phyloP scores from a whole-genome alignment of 2,888 invertebrate species.

The Bhutanitis thaidina region DNA sequence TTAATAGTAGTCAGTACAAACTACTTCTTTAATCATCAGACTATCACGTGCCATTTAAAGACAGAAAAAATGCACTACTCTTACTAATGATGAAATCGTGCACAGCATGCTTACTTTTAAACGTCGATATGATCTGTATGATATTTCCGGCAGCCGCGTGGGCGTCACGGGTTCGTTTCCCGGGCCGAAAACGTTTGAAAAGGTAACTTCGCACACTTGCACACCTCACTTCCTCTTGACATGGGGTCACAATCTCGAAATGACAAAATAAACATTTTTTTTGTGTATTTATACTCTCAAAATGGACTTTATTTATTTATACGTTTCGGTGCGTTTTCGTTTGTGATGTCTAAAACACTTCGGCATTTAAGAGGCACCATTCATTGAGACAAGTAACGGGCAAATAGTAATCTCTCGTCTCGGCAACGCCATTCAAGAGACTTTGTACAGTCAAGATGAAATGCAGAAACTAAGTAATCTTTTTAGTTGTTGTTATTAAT shows the following conservation, averaged over 20 bases:
- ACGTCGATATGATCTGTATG: slow-evolving; percentile 59
- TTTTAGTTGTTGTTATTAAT: no score
- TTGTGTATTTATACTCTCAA: slow-evolving; percentile 21
- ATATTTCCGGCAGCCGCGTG: slow-evolving; percentile 67
- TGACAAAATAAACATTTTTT: slow-evolving; percentile 37
- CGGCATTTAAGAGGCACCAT: slow-evolving; percentile 58
- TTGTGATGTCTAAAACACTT: slow-evolving; percentile 24
- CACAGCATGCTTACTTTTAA: slow-evolving; percentile 50
- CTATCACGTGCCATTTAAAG: slow-evolving; percentile 55
- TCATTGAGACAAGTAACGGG: slow-evolving; percentile 77
- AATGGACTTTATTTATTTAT: slow-evolving; percentile 36
- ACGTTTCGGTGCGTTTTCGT: slow-evolving; percentile 9
- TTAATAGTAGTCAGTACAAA: neutral
- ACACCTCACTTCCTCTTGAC: slow-evolving; percentile 53
- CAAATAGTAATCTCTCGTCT: slow-evolving; percentile 71
- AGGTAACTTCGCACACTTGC: slow-evolving; percentile 58
- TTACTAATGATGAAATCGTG: slow-evolving; percentile 74
- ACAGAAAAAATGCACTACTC: slow-evolving; percentile 61
- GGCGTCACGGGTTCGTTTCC: slow-evolving; percentile 55
- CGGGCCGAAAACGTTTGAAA: slow-evolving; percentile 44
- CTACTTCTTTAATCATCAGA: slow-evolving; percentile 35
- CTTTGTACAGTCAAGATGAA: slow-evolving; percentile 45
- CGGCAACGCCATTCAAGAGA: slow-evolving; percentile 69
- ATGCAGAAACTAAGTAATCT: slow-evolving; percentile 8
- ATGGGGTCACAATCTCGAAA: slow-evolving; percentile 46